These are phyloP conservation scores for Cygnus olor DNA, from an alignment of 2,797 vertebrate species.

Conservation along the genomic window DNA sequence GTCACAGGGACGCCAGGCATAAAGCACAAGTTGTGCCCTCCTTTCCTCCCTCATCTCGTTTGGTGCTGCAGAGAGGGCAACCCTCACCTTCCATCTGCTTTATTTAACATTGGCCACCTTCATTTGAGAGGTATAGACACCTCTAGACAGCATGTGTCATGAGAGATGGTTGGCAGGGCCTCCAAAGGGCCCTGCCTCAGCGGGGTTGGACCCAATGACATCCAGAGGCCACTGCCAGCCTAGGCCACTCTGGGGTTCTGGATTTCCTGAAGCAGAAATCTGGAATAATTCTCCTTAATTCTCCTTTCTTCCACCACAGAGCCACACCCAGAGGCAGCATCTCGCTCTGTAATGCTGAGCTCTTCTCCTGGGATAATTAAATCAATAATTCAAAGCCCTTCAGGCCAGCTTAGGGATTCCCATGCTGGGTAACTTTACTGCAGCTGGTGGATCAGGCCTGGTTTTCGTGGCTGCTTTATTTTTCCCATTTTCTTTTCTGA, in stretches of 20 bases:
- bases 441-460: neutral
- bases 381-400: neutral
- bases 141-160: neutral
- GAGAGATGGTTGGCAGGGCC: neutral
- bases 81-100: neutral
- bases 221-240: neutral
- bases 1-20: neutral
- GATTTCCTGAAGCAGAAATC: neutral
- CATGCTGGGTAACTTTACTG: neutral
- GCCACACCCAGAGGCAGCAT: neutral
- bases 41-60: neutral
- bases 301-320: neutral
- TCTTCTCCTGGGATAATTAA: neutral
- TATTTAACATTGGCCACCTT: neutral
- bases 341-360: neutral
- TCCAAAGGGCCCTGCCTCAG: neutral
- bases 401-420: neutral
- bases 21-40: neutral
- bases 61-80: neutral
- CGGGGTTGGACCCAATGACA: neutral
- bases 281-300: neutral
- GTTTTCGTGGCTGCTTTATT: conserved; percentile 13
- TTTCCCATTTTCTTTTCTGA: neutral
- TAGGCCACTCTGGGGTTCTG: neutral
- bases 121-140: neutral